Evolutionary conservation across 2,888 invertebrate genomes (phyloP).

Genomic region (Heteromurus nitidus): DNA sequence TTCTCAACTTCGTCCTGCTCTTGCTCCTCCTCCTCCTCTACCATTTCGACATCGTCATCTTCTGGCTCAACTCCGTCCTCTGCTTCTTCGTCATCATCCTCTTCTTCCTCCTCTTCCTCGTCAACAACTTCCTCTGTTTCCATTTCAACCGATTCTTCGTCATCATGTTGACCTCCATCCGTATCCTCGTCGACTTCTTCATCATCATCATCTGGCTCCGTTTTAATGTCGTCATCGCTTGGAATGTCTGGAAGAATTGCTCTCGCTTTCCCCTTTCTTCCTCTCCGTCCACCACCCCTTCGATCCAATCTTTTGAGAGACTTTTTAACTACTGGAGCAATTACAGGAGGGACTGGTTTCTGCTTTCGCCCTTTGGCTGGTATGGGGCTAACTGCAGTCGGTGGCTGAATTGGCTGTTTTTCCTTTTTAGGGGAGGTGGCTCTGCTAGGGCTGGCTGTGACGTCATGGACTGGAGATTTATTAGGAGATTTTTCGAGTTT

Average conservation of each 20-base stretch:
- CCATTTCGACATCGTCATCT: slow-evolving; percentile 52
- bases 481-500: not conserved
- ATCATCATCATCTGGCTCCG: slow-evolving; percentile 52
- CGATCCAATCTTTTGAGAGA: slow-evolving; percentile 33
- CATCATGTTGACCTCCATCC: not conserved
- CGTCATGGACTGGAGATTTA: slow-evolving; percentile 39
- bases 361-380: slow-evolving; percentile 22
- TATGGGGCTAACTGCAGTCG: not conserved
- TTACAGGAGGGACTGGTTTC: slow-evolving; percentile 1
- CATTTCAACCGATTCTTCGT: slow-evolving; percentile 18
- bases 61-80: slow-evolving; percentile 35
- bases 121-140: slow-evolving; percentile 43
- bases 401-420: slow-evolving; percentile 14
- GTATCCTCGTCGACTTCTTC: slow-evolving; percentile 38
- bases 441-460: slow-evolving; percentile 26
- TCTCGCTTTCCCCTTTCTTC: not conserved
- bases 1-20: slow-evolving; percentile 61
- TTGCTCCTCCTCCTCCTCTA: slow-evolving; percentile 53
- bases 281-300: not conserved
- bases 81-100: slow-evolving; percentile 15
- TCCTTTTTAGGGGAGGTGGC: slow-evolving; percentile 38
- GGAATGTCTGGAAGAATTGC: slow-evolving; percentile 28
- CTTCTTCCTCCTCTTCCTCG: not conserved
- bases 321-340: slow-evolving; percentile 15
- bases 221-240: slow-evolving; percentile 51